A percentile compares a stretch with the other conserved stretches of the same genome.
Evolutionary conservation across 2,113 vertebrate genomes (phyloP).

Genomic region (Nansenia antarctica): DNA sequence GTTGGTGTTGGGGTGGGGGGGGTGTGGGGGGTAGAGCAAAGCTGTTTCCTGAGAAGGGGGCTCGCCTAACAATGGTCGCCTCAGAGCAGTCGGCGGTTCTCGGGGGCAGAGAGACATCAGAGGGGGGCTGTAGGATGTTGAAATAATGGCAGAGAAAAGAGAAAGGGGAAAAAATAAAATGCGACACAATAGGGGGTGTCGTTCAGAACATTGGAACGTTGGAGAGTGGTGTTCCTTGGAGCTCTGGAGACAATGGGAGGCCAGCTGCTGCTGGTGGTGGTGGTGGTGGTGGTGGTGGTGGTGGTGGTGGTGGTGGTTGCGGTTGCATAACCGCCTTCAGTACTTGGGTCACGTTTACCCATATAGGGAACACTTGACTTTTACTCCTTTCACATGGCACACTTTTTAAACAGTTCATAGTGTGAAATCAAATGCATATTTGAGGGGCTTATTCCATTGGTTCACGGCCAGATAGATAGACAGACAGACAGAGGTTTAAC

Average conservation of each 20-base stretch:
- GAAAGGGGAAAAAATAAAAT: conserved; percentile 57
- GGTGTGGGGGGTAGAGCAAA: conserved; percentile 41
- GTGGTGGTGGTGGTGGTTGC: no score
- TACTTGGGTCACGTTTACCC: conserved; percentile 21
- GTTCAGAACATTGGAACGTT: no score
- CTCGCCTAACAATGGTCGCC: conserved; percentile 63
- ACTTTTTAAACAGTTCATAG: no score
- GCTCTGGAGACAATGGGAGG: conserved; percentile 55
- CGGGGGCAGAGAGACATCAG: conserved; percentile 45
- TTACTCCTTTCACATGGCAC: background rate
- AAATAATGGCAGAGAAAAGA: conserved; percentile 67
- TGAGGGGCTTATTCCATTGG: no score
- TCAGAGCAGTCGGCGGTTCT: conserved; percentile 57
- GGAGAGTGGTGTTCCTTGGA: conserved; percentile 34
- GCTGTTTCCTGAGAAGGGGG: conserved; percentile 70
- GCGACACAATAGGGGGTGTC: conserved; percentile 56
- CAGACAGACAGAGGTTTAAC: no score
- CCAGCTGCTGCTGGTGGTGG: conserved; percentile 14
- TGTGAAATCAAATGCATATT: no score
- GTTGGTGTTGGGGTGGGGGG: conserved; percentile 23
- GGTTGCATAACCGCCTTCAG: conserved; percentile 39
- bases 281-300: no score
- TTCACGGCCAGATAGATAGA: no score
- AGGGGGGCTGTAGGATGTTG: conserved; percentile 55
- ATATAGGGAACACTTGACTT: conserved; percentile 12